A percentile compares a stretch with the other conserved stretches of the same genome.
Conservation (phyloP, 2,113 vertebrate genomes). For the Rynchops niger region DNA sequence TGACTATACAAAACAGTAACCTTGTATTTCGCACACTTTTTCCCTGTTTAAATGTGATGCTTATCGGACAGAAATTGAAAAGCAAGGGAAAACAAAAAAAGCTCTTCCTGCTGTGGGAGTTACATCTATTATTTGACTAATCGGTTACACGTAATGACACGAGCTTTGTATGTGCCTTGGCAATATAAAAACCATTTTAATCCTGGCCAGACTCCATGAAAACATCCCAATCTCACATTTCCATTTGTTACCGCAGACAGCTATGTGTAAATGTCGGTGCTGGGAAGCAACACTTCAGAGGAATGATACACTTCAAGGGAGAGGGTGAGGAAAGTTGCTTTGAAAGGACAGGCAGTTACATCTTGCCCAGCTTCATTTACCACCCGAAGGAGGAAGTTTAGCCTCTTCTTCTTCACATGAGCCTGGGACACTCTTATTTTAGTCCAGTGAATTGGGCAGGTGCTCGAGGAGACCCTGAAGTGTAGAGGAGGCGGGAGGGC, state of each 20-base stretch:
- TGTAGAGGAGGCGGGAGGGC: not conserved
- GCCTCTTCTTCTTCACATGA: not conserved
- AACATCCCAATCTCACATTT: not conserved
- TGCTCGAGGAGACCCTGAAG: not conserved
- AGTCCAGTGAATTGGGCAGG: not conserved
- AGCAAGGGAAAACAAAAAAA: not conserved
- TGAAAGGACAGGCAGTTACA: not conserved
- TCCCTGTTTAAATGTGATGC: not conserved
- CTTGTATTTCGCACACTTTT: not conserved
- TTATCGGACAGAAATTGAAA: not conserved
- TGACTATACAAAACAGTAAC: not conserved
- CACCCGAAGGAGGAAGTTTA: not conserved
- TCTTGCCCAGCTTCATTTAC: not conserved
- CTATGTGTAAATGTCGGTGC: not conserved
- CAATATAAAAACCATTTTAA: not conserved
- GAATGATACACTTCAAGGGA: not conserved
- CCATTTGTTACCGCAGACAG: not conserved
- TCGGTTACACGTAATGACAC: not conserved
- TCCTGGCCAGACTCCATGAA: not conserved
- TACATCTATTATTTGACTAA: slow-evolving; percentile 9
- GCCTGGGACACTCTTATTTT: not conserved
- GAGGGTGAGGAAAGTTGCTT: not conserved
- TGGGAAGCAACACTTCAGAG: not conserved
- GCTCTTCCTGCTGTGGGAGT: not conserved
- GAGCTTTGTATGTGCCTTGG: not conserved